Evolutionary conservation across 2,113 vertebrate genomes (phyloP).

Genomic region (Rhagologus leucostigma): DNA sequence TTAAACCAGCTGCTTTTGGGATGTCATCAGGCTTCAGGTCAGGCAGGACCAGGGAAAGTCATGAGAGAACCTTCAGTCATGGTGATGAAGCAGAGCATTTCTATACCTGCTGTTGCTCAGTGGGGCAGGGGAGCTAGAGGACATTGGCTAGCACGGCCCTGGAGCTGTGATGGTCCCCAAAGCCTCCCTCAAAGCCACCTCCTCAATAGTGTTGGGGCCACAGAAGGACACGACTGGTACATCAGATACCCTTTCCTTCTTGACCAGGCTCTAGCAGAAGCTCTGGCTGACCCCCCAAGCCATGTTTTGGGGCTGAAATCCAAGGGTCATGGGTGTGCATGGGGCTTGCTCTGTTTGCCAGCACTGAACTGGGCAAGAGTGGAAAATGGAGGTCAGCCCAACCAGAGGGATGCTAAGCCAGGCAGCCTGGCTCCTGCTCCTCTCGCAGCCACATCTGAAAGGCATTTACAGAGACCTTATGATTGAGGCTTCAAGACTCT

Average conservation of each 20-base stretch:
- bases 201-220: accelerated
- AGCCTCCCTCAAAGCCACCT: neutral
- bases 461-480: neutral
- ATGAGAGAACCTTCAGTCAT: neutral
- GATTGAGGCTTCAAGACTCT: neutral
- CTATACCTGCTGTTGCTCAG: accelerated
- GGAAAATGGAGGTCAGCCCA: neutral
- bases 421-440: neutral
- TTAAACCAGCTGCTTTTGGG: neutral
- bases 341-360: neutral
- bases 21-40: neutral
- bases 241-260: neutral
- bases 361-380: accelerated
- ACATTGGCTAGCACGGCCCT: neutral
- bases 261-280: accelerated
- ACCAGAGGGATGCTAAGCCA: neutral
- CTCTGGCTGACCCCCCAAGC: neutral
- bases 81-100: accelerated
- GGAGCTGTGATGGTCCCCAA: neutral
- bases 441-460: neutral
- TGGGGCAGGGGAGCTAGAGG: neutral
- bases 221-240: accelerated
- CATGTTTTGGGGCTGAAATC: neutral
- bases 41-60: neutral
- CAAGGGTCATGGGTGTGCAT: accelerated